Evolutionary conservation across 2,888 invertebrate species (phyloP).

Genomic region (Allacma fusca): DNA sequence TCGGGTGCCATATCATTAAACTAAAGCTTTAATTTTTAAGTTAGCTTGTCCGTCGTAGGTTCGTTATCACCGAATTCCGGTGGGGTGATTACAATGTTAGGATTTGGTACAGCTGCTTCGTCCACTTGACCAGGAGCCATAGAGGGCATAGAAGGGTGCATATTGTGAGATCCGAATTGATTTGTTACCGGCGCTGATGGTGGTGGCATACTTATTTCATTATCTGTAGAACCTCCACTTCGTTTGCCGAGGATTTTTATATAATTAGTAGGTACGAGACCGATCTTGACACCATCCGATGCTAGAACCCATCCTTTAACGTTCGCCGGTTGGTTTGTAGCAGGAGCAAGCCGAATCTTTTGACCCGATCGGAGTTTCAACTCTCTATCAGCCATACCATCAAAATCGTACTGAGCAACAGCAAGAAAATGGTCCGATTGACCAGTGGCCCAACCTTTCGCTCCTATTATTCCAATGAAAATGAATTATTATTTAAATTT

Average conservation of each 20-base stretch:
- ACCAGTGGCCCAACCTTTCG: conserved; percentile 66
- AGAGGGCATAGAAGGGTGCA: background rate
- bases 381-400: conserved; percentile 74
- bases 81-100: conserved; percentile 21
- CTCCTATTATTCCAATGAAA: conserved; percentile 21
- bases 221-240: conserved; percentile 5
- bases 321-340: conserved; percentile 78
- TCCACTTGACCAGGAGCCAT: background rate
- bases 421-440: conserved; percentile 67
- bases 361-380: conserved; percentile 80
- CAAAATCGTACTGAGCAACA: conserved; percentile 77
- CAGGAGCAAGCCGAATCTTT: conserved; percentile 81
- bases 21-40: background rate
- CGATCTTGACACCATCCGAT: conserved; percentile 66
- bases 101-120: background rate
- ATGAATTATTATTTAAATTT: too few species aligned
- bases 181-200: background rate
- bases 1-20: background rate
- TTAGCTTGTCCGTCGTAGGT: background rate
- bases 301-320: conserved; percentile 69
- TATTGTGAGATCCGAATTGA: background rate
- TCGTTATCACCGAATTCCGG: background rate
- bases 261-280: conserved; percentile 69
- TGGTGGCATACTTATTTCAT: background rate
- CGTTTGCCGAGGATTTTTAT: conserved; percentile 62